Evolutionary conservation across 2,113 vertebrate species (phyloP).

Genomic region (Chaetodon trifascialis): DNA sequence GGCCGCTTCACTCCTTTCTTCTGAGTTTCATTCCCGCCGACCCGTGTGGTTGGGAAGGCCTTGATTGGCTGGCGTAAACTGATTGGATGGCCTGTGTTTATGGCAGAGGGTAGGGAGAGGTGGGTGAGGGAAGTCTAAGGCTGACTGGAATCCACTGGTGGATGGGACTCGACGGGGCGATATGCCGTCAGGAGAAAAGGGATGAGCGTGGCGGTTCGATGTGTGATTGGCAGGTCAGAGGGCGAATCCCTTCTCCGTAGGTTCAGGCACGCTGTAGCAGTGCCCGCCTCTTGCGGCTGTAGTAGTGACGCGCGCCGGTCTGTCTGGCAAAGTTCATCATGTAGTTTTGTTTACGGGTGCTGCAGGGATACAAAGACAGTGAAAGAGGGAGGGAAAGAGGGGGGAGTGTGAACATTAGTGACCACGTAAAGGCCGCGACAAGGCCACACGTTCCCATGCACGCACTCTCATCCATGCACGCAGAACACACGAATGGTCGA

Average conservation of each 20-base stretch:
- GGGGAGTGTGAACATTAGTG: conserved; percentile 71
- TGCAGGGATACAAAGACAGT: conserved; percentile 82
- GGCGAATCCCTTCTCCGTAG: conserved; percentile 72
- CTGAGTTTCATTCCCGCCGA: conserved; percentile 73
- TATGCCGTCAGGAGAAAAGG: conserved; percentile 66
- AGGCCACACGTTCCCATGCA: conserved; percentile 45
- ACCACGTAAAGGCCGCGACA: neutral
- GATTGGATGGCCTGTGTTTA: conserved; percentile 57
- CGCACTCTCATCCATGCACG: conserved; percentile 54
- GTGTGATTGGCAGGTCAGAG: conserved; percentile 79
- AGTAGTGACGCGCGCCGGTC: conserved; percentile 96
- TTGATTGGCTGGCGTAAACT: conserved; percentile 70
- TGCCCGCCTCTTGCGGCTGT: conserved; percentile 97
- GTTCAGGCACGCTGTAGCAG: conserved; percentile 91
- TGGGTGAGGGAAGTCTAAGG: conserved; percentile 64
- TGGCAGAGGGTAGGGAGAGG: conserved; percentile 54
- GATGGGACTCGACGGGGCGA: conserved; percentile 66
- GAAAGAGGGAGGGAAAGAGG: conserved; percentile 49
- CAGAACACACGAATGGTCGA: conserved; percentile 35
- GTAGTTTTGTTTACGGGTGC: conserved; percentile 99
- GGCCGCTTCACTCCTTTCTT: conserved; percentile 71
- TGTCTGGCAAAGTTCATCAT: conserved; percentile 99
- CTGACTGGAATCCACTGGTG: conserved; percentile 75
- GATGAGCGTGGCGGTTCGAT: conserved; percentile 63
- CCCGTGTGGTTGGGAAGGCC: conserved; percentile 65